Conservation (phyloP, 2,888 invertebrate genomes). For the Harmothoe impar region DNA sequence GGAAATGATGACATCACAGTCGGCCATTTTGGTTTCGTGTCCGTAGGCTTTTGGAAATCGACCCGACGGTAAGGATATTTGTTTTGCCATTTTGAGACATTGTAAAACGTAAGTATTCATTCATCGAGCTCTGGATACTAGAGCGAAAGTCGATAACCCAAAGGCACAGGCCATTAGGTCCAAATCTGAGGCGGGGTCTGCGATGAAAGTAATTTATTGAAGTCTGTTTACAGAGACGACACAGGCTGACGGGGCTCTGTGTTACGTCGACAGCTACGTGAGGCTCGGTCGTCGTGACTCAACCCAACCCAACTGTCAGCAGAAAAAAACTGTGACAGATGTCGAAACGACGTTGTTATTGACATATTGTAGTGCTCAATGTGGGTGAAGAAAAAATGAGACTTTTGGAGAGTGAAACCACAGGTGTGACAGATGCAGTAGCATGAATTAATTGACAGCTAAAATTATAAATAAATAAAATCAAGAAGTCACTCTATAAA, state of each 20-base stretch:
- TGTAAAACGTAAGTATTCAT: neutral
- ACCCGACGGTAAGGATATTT: conserved; percentile 48
- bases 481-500: no score
- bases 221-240: conserved; percentile 16
- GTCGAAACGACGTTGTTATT: neutral
- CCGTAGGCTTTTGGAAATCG: conserved; percentile 56
- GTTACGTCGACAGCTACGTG: neutral
- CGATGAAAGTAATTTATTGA: neutral
- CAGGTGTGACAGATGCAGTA: no score
- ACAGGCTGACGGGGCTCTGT: neutral
- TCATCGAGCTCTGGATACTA: no score
- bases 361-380: no score
- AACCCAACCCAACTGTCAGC: no score
- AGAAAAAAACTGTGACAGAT: neutral
- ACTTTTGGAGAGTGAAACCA: no score
- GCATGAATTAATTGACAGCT: no score
- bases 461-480: no score
- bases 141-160: no score
- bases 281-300: neutral
- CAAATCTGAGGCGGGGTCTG: neutral
- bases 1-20: conserved; percentile 50
- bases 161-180: no score
- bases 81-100: neutral
- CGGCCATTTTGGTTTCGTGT: conserved; percentile 65
- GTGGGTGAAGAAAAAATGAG: no score